Percentiles rank a stretch among this genome's conserved stretches.
Evolutionary conservation across 1,140 invertebrate genomes (phyloP).

Genomic region (Drosophila eugracilis): DNA sequence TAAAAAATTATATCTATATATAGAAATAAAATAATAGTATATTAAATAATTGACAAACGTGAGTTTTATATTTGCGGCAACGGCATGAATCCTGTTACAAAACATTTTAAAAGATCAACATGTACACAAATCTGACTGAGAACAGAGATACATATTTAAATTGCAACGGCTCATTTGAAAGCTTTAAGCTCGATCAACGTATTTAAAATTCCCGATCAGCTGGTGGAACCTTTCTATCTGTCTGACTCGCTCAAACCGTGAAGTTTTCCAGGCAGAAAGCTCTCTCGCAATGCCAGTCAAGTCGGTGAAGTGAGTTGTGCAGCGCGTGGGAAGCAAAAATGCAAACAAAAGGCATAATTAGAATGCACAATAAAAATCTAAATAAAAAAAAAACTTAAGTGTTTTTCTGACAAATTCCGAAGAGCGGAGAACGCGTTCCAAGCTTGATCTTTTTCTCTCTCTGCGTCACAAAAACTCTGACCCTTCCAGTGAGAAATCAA

Average conservation of each 20-base stretch:
- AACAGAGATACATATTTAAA: too few relatives aligned
- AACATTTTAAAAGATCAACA: too few relatives aligned
- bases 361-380: background rate
- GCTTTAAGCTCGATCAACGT: slow-evolving; percentile 5
- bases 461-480: too few relatives aligned
- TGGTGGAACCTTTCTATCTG: background rate
- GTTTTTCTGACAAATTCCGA: background rate
- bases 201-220: slow-evolving; percentile 24
- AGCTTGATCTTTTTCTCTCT: background rate
- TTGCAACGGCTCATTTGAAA: slow-evolving; percentile 7
- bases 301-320: background rate
- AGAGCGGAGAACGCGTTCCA: slow-evolving; percentile 19
- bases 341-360: slow-evolving; percentile 5
- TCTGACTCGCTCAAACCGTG: background rate
- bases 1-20: slow-evolving; percentile 33
- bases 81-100: too few relatives aligned
- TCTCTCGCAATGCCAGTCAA: slow-evolving; percentile 11
- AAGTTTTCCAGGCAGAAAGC: slow-evolving; percentile 34
- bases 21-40: slow-evolving; percentile 43
- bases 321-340: background rate
- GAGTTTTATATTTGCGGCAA: background rate
- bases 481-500: slow-evolving; percentile 33
- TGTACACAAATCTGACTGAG: too few relatives aligned
- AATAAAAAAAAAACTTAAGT: background rate
- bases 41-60: slow-evolving; percentile 46